These are phyloP conservation scores for Pristionchus maxplancki DNA, from an alignment of 2,888 invertebrate species.

Conservation along the genomic window DNA sequence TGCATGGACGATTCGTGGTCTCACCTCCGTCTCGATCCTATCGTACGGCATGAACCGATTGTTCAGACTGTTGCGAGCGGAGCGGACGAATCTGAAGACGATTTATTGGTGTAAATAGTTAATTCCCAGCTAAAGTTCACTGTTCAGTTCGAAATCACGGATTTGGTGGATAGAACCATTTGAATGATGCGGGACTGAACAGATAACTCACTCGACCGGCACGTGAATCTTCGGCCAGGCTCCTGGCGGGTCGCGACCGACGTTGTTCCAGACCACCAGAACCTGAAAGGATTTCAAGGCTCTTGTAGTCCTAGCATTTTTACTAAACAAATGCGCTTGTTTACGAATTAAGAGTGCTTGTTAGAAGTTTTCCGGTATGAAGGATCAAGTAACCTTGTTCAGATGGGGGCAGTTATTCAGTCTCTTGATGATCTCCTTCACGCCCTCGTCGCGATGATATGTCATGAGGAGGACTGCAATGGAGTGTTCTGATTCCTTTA, in stretches of 20 bases:
- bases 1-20: too few relatives aligned
- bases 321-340: too few relatives aligned
- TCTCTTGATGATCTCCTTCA: neutral
- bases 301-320: too few relatives aligned
- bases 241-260: neutral
- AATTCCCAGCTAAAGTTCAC: too few relatives aligned
- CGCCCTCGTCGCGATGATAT: conserved; percentile 1
- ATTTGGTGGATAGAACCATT: too few relatives aligned
- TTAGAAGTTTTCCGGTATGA: too few relatives aligned
- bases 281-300: too few relatives aligned
- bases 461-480: neutral
- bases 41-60: conserved; percentile 30
- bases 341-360: too few relatives aligned
- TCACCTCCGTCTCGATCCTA: conserved; percentile 24
- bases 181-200: too few relatives aligned
- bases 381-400: neutral
- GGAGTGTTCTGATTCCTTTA: too few relatives aligned
- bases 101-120: neutral
- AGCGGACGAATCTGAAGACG: conserved; percentile 71
- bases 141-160: too few relatives aligned
- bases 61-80: conserved; percentile 23
- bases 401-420: conserved; percentile 16
- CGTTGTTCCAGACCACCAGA: conserved; percentile 5
- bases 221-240: conserved; percentile 23
- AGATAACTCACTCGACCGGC: neutral